Evolutionary conservation across 2,797 vertebrate species (phyloP).

Genomic region (Podarcis lilfordi): DNA sequence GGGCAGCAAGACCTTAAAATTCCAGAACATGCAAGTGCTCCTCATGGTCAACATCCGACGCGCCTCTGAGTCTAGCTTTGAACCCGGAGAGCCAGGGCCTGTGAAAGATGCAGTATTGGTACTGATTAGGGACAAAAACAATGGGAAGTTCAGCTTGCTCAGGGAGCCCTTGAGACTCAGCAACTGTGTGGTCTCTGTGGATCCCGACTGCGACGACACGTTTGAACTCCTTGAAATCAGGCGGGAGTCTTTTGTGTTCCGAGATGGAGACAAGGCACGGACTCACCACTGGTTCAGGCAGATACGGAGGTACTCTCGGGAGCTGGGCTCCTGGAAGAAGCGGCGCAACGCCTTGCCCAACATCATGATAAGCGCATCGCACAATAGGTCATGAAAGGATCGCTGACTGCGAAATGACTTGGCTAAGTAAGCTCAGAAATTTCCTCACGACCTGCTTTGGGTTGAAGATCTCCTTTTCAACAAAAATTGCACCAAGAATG

Average conservation of each 20-base stretch:
- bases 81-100: conserved; percentile 71
- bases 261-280: conserved; percentile 86
- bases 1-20: conserved; percentile 90
- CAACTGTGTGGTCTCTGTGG: conserved; percentile 89
- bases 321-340: conserved; percentile 90
- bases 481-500: conserved; percentile 11
- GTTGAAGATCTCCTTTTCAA: conserved; percentile 7
- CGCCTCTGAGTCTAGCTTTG: conserved; percentile 70
- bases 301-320: conserved; percentile 85
- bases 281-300: conserved; percentile 94
- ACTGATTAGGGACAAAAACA: conserved; percentile 92
- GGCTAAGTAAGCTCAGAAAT: conserved; percentile 19
- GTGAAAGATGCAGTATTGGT: conserved; percentile 89
- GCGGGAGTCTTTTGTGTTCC: conserved; percentile 90
- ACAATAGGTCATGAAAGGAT: conserved; percentile 65
- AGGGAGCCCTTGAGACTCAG: conserved; percentile 89
- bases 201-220: conserved; percentile 89
- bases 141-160: conserved; percentile 89
- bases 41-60: conserved; percentile 87
- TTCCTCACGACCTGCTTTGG: not conserved
- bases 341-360: conserved; percentile 91
- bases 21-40: conserved; percentile 91
- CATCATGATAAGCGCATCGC: conserved; percentile 92
- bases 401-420: not conserved
- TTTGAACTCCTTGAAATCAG: conserved; percentile 93